phyloP scores from a whole-genome alignment of 1,140 invertebrate species.

The Sitobion miscanthi region DNA sequence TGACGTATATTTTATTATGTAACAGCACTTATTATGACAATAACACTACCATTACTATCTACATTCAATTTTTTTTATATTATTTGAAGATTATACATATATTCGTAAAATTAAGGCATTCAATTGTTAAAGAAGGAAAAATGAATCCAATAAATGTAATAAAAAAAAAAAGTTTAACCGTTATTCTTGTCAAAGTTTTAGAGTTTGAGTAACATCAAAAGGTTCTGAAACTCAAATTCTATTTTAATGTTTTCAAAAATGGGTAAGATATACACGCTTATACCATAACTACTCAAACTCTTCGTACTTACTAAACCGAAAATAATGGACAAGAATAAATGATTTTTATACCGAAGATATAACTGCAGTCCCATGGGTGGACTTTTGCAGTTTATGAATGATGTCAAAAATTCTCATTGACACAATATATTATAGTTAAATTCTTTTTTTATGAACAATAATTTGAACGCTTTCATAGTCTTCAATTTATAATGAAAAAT shows the following conservation, averaged over 20 bases:
- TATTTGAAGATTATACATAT: background rate
- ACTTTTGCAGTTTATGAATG: background rate
- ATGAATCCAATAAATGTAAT: background rate
- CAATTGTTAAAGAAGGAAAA: background rate
- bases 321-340: constrained; percentile 38
- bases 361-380: background rate
- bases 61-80: background rate
- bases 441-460: background rate
- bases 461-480: background rate
- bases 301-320: constrained; percentile 23
- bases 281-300: background rate
- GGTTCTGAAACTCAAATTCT: too few relatives aligned
- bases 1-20: background rate
- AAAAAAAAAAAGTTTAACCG: background rate
- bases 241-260: background rate
- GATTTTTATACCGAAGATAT: background rate
- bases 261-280: background rate
- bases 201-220: background rate
- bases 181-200: background rate
- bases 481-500: background rate
- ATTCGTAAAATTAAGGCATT: background rate
- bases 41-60: background rate
- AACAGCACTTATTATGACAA: background rate
- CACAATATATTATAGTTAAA: background rate
- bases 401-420: background rate